Evolutionary conservation across 64 coral and sea anemone species (phyloP).

Genomic region (Dendronephthya gigantea): DNA sequence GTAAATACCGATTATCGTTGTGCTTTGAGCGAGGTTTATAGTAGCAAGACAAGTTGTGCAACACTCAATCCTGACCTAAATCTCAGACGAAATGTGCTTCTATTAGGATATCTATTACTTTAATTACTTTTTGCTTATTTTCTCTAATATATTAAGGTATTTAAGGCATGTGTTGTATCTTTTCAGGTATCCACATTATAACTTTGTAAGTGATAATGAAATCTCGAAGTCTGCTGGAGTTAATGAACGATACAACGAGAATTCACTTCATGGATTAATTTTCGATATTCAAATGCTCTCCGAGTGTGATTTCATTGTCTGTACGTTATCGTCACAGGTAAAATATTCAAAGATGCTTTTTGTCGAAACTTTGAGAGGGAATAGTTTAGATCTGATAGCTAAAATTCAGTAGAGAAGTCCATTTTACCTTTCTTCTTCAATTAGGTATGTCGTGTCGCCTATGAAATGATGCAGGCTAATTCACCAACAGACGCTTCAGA

Average conservation of each 20-base stretch:
- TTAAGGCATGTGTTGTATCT: background rate
- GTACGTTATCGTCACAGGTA: constrained; percentile 98
- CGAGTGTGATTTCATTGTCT: constrained; percentile 88
- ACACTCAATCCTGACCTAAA: no score
- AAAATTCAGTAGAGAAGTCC: no score
- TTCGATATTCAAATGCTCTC: constrained; percentile 99
- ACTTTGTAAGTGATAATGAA: constrained; percentile 73
- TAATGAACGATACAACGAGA: constrained; percentile 60
- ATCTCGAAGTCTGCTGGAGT: constrained; percentile 91
- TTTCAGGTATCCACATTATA: constrained; percentile 82
- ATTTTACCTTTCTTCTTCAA: background rate
- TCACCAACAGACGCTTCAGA: background rate
- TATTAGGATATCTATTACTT: no score
- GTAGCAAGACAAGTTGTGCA: no score
- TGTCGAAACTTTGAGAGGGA: background rate
- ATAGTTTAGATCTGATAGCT: background rate
- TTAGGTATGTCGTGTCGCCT: background rate
- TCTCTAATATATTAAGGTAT: no score
- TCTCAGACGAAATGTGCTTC: no score
- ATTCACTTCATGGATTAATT: constrained; percentile 81
- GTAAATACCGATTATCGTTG: constrained; percentile 47
- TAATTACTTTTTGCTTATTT: no score
- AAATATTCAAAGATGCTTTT: background rate
- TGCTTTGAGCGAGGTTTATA: background rate
- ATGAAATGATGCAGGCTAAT: constrained; percentile 5